Conservation (phyloP, 2,113 vertebrate species). For the Amphiprion ocellaris region DNA sequence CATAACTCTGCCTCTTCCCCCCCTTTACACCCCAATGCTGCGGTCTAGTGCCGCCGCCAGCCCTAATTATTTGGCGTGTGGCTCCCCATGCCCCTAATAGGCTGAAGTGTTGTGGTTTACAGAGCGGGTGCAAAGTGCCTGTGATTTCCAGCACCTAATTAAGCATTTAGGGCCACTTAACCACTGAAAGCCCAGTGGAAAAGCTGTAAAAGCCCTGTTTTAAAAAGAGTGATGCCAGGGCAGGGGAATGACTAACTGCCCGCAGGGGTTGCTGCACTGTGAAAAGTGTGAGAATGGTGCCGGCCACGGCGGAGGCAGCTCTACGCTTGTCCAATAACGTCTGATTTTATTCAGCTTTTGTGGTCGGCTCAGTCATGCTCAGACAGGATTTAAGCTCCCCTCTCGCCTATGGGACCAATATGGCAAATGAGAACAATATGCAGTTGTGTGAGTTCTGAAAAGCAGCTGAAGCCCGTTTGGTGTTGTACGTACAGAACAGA, state of each 20-base stretch:
- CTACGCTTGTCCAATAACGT: conserved; percentile 26
- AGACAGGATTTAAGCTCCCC: conserved; percentile 62
- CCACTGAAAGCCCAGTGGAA: conserved; percentile 77
- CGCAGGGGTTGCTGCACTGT: conserved; percentile 23
- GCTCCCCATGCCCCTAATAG: conserved; percentile 77
- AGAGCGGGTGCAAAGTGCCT: conserved; percentile 80
- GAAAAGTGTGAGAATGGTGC: conserved; percentile 30
- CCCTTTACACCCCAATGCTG: conserved; percentile 57
- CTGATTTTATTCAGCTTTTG: conserved; percentile 64
- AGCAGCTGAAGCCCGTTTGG: conserved; percentile 48
- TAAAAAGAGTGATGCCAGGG: conserved; percentile 59
- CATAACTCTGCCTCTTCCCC: conserved; percentile 41
- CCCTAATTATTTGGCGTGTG: conserved; percentile 82
- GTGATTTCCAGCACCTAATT: conserved; percentile 85
- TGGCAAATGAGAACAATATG: conserved; percentile 68
- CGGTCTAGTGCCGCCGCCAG: conserved; percentile 73
- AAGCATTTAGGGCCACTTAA: conserved; percentile 81
- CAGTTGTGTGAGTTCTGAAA: conserved; percentile 40
- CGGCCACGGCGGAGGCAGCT: conserved; percentile 27
- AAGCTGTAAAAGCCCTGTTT: conserved; percentile 65
- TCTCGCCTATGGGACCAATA: conserved; percentile 61
- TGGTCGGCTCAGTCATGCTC: conserved; percentile 67
- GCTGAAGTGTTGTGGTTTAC: conserved; percentile 81
- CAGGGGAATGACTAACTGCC: conserved; percentile 60
- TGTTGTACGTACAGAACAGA: conserved; percentile 9